Conservation (phyloP, 2,888 invertebrate genomes). For the Octodonta nipae region DNA sequence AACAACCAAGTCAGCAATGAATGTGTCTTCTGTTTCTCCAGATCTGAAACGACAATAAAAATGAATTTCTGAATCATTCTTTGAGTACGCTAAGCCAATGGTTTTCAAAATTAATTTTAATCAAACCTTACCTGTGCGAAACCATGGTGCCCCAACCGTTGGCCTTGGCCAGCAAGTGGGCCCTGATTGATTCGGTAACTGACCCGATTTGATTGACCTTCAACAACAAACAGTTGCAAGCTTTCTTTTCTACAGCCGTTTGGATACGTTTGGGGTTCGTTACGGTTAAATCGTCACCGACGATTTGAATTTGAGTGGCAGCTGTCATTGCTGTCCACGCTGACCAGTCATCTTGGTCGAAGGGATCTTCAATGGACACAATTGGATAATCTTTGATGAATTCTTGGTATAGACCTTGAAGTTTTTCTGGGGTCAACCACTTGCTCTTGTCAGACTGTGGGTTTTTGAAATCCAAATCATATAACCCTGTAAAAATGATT, state of each 20-base stretch:
- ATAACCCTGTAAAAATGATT: slow-evolving; percentile 32
- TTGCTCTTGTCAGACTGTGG: slow-evolving; percentile 71
- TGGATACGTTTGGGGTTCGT: slow-evolving; percentile 86
- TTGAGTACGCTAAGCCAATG: too few species aligned
- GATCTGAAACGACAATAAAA: slow-evolving; percentile 37
- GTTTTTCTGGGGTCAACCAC: slow-evolving; percentile 69
- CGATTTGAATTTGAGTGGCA: slow-evolving; percentile 69
- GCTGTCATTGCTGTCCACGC: slow-evolving; percentile 78
- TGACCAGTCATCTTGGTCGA: slow-evolving; percentile 97
- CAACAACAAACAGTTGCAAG: slow-evolving; percentile 91
- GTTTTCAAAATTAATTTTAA: background rate
- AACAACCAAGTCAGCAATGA: slow-evolving; percentile 97
- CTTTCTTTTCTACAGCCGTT: slow-evolving; percentile 89
- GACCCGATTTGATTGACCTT: slow-evolving; percentile 98
- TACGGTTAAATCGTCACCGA: slow-evolving; percentile 94
- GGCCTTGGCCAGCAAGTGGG: slow-evolving; percentile 74
- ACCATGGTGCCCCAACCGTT: slow-evolving; percentile 99
- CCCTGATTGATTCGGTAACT: slow-evolving; percentile 92
- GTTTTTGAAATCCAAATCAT: slow-evolving; percentile 98
- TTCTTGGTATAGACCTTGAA: slow-evolving; percentile 75
- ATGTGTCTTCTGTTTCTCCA: slow-evolving; percentile 98
- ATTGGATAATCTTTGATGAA: slow-evolving; percentile 88
- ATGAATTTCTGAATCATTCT: background rate
- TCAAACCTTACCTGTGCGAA: slow-evolving; percentile 51
- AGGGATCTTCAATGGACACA: slow-evolving; percentile 96